These are phyloP conservation scores for Platyrinchus mystaceus DNA, from an alignment of 2,797 vertebrate species.

Conservation along the genomic window DNA sequence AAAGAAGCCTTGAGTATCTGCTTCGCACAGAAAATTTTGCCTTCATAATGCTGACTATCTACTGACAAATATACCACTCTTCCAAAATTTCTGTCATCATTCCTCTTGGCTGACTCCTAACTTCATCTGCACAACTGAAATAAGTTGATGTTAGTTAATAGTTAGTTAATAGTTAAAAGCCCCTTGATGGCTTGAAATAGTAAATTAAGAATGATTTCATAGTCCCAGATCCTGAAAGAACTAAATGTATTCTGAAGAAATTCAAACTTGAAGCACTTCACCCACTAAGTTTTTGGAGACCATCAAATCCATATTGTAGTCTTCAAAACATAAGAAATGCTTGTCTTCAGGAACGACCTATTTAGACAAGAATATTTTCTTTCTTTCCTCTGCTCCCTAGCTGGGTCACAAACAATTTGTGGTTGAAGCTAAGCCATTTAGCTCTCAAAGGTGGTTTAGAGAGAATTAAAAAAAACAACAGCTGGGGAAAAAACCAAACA, in stretches of 20 bases:
- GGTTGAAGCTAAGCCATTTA: background rate
- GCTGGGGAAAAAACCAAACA: accelerated
- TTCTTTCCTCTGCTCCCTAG: background rate
- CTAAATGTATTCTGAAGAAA: background rate
- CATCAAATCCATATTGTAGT: background rate
- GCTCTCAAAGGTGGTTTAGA: background rate
- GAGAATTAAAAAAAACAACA: background rate
- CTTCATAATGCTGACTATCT: background rate
- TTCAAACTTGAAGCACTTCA: background rate
- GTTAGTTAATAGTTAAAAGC: background rate
- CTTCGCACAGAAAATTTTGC: background rate
- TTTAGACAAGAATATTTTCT: background rate
- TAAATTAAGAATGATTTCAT: background rate
- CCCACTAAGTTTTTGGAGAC: background rate
- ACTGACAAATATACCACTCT: background rate
- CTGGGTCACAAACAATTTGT: background rate
- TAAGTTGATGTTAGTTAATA: background rate
- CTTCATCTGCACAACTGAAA: background rate
- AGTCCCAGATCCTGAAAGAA: background rate
- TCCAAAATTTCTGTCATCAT: background rate
- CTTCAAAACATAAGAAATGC: background rate
- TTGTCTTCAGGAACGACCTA: background rate
- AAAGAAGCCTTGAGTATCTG: background rate
- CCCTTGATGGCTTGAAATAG: background rate
- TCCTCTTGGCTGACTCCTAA: background rate